Evolutionary conservation across 2,797 vertebrate species (phyloP).

Genomic region (Phaenicophaeus curvirostris): DNA sequence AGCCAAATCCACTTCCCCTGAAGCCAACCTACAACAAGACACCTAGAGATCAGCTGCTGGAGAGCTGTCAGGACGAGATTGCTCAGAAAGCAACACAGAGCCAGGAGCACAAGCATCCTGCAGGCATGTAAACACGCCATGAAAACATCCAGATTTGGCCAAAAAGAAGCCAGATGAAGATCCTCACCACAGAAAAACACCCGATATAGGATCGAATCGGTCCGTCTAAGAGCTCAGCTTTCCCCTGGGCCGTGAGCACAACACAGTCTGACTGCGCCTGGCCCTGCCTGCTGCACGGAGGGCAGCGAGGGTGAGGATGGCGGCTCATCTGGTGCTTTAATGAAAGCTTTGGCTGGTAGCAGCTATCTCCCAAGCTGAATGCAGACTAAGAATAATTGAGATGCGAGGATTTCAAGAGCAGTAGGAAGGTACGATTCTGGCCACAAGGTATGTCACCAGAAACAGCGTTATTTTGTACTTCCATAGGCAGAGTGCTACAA

Average conservation of each 20-base stretch:
- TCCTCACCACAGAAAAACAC: neutral
- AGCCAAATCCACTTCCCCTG: neutral
- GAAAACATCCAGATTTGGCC: fast-evolving
- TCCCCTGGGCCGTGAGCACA: fast-evolving
- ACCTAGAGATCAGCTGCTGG: fast-evolving
- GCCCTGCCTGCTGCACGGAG: fast-evolving
- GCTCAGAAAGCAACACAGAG: fast-evolving
- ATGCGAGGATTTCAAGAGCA: neutral
- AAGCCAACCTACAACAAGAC: neutral
- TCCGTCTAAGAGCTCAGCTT: fast-evolving
- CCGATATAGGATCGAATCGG: fast-evolving
- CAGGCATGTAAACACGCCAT: fast-evolving
- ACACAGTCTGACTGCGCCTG: neutral
- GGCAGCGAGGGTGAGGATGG: neutral
- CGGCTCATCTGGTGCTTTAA: fast-evolving
- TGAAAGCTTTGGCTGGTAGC: neutral
- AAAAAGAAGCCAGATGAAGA: neutral
- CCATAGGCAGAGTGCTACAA: neutral
- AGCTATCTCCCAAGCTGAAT: neutral
- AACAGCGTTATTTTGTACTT: neutral
- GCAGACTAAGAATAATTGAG: neutral
- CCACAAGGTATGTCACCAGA: fast-evolving
- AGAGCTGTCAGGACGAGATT: fast-evolving
- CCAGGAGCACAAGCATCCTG: neutral
- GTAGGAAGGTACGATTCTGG: neutral